Conservation (phyloP, 2,888 invertebrate genomes). For the Ophion obscuratus region DNA sequence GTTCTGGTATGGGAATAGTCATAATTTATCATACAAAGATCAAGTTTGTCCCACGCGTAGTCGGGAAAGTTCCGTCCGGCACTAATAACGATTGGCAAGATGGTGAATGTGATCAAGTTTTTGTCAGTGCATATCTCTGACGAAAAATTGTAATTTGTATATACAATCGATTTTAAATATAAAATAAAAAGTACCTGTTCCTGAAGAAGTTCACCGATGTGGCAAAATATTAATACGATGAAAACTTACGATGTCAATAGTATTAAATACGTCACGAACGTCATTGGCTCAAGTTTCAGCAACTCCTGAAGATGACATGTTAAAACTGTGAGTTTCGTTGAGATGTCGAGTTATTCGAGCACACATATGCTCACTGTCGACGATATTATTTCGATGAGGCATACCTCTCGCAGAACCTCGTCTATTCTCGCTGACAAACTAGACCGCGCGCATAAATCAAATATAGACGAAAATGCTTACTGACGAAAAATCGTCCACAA, state of each 20-base stretch:
- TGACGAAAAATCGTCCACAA: background rate
- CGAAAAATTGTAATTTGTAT: no score
- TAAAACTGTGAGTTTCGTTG: background rate
- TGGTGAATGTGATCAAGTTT: no score
- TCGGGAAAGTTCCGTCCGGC: no score
- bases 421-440: constrained; percentile 69
- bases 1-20: no score
- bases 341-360: constrained; percentile 64
- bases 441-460: background rate
- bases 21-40: no score
- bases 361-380: constrained; percentile 79
- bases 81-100: no score
- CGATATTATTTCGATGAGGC: constrained; percentile 77
- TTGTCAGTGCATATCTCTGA: no score
- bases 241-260: constrained; percentile 34
- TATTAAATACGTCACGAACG: background rate
- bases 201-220: constrained; percentile 76
- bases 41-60: no score
- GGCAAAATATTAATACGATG: constrained; percentile 79
- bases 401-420: constrained; percentile 73
- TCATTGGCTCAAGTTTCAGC: background rate
- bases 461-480: background rate
- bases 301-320: background rate
- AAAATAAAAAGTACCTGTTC: constrained; percentile 71
- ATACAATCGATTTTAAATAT: background rate